These are phyloP conservation scores for Oenanthe oenanthe DNA, from an alignment of 2,113 vertebrate species.

Conservation along the genomic window DNA sequence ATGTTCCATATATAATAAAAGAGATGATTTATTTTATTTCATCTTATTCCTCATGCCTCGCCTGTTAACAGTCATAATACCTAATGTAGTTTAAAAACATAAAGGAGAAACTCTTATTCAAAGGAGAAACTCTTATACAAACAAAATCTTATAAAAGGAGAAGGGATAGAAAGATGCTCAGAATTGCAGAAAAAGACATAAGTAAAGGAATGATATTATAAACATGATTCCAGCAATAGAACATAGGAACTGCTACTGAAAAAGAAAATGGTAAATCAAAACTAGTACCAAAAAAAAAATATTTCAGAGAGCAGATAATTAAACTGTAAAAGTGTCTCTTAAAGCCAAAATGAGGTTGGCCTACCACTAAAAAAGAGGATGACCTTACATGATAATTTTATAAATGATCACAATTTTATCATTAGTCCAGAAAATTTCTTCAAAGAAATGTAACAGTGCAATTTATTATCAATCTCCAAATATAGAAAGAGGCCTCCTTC, in stretches of 20 bases:
- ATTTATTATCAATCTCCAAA: background rate
- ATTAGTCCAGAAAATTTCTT: background rate
- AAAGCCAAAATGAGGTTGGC: background rate
- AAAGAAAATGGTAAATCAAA: background rate
- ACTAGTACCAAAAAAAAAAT: background rate
- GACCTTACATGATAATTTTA: background rate
- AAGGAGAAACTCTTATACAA: background rate
- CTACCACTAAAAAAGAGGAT: background rate
- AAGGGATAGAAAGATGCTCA: background rate
- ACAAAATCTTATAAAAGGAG: background rate
- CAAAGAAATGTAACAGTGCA: background rate
- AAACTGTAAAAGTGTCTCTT: background rate
- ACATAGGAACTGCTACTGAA: background rate
- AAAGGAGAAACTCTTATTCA: background rate
- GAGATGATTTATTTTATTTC: background rate
- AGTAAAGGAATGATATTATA: background rate
- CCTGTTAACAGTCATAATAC: background rate
- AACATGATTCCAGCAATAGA: background rate
- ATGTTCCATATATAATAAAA: background rate
- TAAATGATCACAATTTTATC: background rate
- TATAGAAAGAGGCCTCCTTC: background rate
- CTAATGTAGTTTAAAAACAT: background rate
- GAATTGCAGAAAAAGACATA: background rate
- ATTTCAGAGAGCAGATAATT: background rate
- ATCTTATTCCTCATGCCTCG: background rate